Base-by-base conservation (phyloP, 2,113 vertebrate species). In the Morone chrysops region DNA sequence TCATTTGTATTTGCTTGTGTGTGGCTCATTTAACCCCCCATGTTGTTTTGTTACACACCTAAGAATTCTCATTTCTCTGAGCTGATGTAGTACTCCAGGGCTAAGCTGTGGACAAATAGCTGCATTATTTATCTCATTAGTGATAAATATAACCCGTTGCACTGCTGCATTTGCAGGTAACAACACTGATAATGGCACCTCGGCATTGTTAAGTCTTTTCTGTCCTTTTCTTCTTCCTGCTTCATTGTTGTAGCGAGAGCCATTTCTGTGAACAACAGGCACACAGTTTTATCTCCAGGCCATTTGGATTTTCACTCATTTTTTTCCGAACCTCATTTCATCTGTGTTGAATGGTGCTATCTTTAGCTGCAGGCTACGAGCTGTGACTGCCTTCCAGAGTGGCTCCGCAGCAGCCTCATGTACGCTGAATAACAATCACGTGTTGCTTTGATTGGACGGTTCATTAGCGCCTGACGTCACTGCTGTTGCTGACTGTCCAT, bases 101-200 rank as follows among this genome's bases (percentile, higher is more conserved):
- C 87, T 81, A 74, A 83, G 79, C 82, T 76, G 61, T n/a, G 73
- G 74, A 88, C 87, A 88, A 91, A 91, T 67, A 70, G 70, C 67
- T 53, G 70, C 75, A 87, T 90, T 87, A 91, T 90, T 94, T 87
- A 87, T 90, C 89, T 94, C 87, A 90, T 92, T 90, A 92, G 86
- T 57, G 89, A 88, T 86, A 92, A 90, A 92, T 89, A 84, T 80
- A 90, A 89, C 77, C 69, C 70, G 4, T 41, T 66, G 72, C 81
- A 75, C 61, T 7, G 84, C 79, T 76, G 65, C 84, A 86, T 91
- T 87, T 88, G 38, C 86, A 87, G 87, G 81, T 90, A 91, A 86
- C 82, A 88, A 67, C 75, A 41, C 54, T 54, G 82, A 82, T 89
- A 88, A 87, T 83, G 76, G 78, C 2, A 6, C 54, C 70, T 57